These are phyloP conservation scores for Chrysolina americana DNA, from an alignment of 2,888 invertebrate genomes.

Conservation along the genomic window DNA sequence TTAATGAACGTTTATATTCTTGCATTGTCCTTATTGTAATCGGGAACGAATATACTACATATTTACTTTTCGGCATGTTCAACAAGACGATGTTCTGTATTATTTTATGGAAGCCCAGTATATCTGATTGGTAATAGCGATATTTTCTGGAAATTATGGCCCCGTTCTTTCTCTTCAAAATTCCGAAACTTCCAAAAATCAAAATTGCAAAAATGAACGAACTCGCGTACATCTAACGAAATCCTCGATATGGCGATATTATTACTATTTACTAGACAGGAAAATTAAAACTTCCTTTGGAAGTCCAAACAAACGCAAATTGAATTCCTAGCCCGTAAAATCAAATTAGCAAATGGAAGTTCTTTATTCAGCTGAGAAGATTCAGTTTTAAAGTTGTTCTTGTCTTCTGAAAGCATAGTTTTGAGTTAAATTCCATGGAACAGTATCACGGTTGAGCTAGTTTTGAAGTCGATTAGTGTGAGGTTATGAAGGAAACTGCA, in stretches of 20 bases:
- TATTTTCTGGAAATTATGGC: too few relatives aligned
- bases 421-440: slow-evolving; percentile 2
- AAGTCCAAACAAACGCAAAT: slow-evolving; percentile 10
- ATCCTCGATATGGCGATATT: neutral
- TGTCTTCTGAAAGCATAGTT: slow-evolving; percentile 12
- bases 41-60: slow-evolving; percentile 3
- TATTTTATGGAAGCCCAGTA: neutral
- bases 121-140: too few relatives aligned
- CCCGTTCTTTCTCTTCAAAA: too few relatives aligned
- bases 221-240: neutral
- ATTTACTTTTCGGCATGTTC: slow-evolving; percentile 5
- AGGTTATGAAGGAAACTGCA: neutral
- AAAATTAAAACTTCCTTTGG: neutral
- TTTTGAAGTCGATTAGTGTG: neutral
- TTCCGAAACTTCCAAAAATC: too few relatives aligned
- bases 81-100: neutral
- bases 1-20: slow-evolving; percentile 18
- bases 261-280: neutral
- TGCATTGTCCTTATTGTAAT: slow-evolving; percentile 15
- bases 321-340: slow-evolving; percentile 5
- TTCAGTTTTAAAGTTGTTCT: slow-evolving; percentile 16
- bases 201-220: neutral
- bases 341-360: slow-evolving; percentile 14
- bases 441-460: neutral
- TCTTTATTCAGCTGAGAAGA: slow-evolving; percentile 18